Conservation (phyloP, 2,797 vertebrate genomes). For the Acrocephalus scirpaceus region DNA sequence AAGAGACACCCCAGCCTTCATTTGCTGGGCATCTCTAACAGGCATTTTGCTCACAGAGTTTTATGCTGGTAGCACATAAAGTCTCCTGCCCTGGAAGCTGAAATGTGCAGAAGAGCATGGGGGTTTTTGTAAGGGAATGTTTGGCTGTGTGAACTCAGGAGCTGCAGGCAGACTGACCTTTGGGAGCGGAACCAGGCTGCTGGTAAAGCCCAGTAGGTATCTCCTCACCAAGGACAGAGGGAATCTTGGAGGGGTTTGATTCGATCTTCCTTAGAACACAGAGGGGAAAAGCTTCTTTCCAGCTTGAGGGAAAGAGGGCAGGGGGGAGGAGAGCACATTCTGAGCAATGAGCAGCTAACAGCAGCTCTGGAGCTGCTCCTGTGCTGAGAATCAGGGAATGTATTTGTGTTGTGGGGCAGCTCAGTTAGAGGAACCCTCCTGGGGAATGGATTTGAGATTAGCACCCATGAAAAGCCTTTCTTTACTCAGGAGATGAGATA, state of each 20-base stretch:
- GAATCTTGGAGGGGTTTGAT: background rate
- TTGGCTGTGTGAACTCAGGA: background rate
- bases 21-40: background rate
- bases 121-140: background rate
- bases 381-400: background rate
- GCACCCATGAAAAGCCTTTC: background rate
- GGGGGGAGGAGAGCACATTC: background rate
- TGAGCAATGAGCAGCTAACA: background rate
- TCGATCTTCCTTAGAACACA: background rate
- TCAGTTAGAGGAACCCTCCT: background rate
- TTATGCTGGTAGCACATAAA: background rate
- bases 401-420: background rate
- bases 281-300: background rate
- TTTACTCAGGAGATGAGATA: background rate
- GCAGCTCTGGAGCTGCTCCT: background rate
- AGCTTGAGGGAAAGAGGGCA: background rate
- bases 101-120: background rate
- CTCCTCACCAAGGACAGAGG: background rate
- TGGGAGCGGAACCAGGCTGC: conserved; percentile 54
- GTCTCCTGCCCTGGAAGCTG: background rate
- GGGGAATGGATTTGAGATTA: background rate
- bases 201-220: conserved; percentile 60
- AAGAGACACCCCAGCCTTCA: background rate
- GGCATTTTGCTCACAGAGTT: background rate
- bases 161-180: background rate